These are phyloP conservation scores for Peromyscus attwateri DNA, from an alignment of 2,797 vertebrate species.

Conservation along the genomic window DNA sequence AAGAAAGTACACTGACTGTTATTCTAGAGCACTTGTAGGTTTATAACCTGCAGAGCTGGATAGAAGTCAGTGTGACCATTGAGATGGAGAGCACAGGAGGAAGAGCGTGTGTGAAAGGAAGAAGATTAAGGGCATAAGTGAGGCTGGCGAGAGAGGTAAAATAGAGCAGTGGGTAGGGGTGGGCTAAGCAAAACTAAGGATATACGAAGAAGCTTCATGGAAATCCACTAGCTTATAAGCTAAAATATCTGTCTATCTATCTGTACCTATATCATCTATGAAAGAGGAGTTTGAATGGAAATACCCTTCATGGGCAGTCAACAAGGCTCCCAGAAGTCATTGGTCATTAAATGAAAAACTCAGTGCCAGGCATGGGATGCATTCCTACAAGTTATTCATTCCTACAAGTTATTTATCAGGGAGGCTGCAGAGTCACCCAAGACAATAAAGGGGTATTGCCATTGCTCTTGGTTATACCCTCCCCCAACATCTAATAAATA, in stretches of 20 bases:
- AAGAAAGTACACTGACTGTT: neutral
- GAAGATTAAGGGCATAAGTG: neutral
- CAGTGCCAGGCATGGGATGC: neutral
- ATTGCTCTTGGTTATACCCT: neutral
- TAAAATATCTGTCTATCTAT: neutral
- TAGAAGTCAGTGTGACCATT: neutral
- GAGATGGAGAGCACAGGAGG: constrained; percentile 8
- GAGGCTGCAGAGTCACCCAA: neutral
- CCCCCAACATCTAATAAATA: neutral
- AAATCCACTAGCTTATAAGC: neutral
- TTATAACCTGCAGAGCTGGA: neutral
- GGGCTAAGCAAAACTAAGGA: neutral
- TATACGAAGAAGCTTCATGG: neutral
- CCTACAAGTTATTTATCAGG: neutral
- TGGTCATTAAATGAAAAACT: neutral
- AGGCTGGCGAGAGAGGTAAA: neutral
- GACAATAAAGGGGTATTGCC: neutral
- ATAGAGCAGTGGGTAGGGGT: too few species aligned
- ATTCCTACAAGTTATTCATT: neutral
- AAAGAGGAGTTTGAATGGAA: neutral
- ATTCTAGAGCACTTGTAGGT: neutral
- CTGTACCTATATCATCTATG: neutral
- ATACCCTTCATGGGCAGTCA: neutral
- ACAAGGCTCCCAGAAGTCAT: neutral
- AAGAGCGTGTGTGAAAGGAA: neutral